Evolutionary conservation across 2,113 vertebrate species (phyloP), one percentile per base, ranked within the genome.

Genomic region (Haplochromis burtoni): DNA sequence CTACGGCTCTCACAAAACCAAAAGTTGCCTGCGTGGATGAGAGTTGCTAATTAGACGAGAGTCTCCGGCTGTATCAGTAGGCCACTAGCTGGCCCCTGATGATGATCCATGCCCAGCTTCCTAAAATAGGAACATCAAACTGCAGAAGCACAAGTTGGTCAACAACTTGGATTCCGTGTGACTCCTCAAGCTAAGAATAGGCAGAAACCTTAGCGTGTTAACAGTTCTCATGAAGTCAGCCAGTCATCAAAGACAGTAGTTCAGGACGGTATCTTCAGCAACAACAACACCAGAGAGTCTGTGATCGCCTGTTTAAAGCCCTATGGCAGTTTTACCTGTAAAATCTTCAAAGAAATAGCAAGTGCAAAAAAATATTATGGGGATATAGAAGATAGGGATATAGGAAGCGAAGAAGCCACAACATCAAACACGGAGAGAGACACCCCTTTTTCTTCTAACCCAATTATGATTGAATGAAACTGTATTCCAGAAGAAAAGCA

Each of bases 21-120:
- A 73, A 79, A 83, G 85, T 88, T 83, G 86, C 92, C 83, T 83
- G 92, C 26, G 33, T 55, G 82, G 89, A 84, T 49, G 73, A 86
- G 92, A 95, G 91, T 90, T 80, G 88, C 91, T 97, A 96, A 96
- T 96, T 96, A 91, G 95, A 94, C 90, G 90, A 91, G 91, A 94
- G 86, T 29, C 78, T 95, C 91, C 73, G 84, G 91, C 89, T 90
- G 92, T 87, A 91, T 93, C 94, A 92, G 90, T 93, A 91, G 90
- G 59, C 82, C 90, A 85, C 85, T 47, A 84, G 89, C 84, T 47
- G 89, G 91, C 57, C 73, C 55, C 88, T 80, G 88, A 94, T 95
- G 93, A 95, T 82, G 94, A 95, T 93, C 94, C 87, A 83, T 49
- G 91, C 92, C 91, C 89, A 85, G 82, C 80, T 21, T 87, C 94